These are phyloP conservation scores for Caligus rogercresseyi DNA, from an alignment of 1,140 invertebrate species.

Conservation along the genomic window DNA sequence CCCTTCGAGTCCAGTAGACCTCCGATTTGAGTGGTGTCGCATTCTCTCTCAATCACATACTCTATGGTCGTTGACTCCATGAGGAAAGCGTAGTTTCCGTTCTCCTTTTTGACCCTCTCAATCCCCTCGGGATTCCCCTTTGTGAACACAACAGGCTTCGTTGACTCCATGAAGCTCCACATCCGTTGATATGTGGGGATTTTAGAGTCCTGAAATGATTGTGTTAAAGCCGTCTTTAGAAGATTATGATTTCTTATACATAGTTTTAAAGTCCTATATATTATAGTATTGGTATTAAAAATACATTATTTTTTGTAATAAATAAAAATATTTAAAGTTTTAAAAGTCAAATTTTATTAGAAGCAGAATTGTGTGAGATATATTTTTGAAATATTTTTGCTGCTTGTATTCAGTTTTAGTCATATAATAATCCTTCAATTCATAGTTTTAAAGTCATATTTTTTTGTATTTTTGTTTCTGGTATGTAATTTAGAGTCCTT, in stretches of 20 bases:
- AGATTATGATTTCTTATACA: neutral
- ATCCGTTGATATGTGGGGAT: conserved; percentile 76
- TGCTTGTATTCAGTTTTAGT: no score
- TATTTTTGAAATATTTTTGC: neutral
- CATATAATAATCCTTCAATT: no score
- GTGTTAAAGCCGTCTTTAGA: no score
- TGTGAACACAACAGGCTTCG: conserved; percentile 62
- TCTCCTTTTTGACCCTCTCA: conserved; percentile 30
- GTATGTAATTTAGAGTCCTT: no score
- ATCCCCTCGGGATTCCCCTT: conserved; percentile 33
- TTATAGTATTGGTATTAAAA: neutral
- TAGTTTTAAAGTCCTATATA: neutral
- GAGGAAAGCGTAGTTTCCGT: conserved; percentile 32
- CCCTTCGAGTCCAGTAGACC: conserved; percentile 76
- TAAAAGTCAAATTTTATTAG: conserved; percentile 9
- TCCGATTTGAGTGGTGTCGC: conserved; percentile 72
- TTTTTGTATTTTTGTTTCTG: no score
- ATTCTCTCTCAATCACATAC: conserved; percentile 56
- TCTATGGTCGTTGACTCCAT: conserved; percentile 35
- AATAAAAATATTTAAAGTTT: conserved; percentile 12
- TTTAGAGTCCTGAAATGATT: conserved; percentile 64
- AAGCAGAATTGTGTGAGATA: neutral
- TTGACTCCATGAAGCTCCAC: conserved; percentile 82
- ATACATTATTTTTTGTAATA: neutral
- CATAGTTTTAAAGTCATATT: no score